A percentile compares a stretch with the other conserved stretches of the same genome.
These are phyloP conservation scores for Rhamnusium bicolor DNA, from an alignment of 2,888 invertebrate species.

Conservation along the genomic window DNA sequence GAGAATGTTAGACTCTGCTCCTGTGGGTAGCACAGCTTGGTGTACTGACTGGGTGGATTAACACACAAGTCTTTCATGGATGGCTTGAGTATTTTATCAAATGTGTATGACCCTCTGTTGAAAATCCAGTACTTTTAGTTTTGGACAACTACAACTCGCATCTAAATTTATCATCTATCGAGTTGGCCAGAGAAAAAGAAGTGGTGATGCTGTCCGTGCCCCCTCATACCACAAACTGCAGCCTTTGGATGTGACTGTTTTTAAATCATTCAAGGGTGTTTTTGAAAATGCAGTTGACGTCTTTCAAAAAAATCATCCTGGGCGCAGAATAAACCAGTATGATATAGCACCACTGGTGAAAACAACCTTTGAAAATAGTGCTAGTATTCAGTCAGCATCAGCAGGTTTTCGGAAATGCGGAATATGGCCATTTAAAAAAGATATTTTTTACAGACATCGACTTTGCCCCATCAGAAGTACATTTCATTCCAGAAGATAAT, in stretches of 20 bases:
- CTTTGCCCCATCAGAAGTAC: background rate
- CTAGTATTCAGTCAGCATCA: background rate
- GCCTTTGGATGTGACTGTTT: background rate
- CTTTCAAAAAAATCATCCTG: background rate
- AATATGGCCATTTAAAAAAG: background rate
- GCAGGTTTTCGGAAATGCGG: background rate
- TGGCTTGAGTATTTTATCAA: background rate
- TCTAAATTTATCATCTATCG: too few relatives aligned
- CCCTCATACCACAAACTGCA: background rate
- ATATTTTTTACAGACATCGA: background rate
- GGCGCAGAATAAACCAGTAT: background rate
- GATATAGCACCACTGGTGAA: background rate
- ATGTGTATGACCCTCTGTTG: too few relatives aligned
- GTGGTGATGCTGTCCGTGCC: background rate
- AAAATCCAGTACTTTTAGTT: too few relatives aligned
- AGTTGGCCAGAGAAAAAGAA: background rate
- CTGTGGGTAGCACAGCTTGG: background rate
- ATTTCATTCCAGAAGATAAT: background rate
- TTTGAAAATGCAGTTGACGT: too few relatives aligned
- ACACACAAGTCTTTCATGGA: background rate
- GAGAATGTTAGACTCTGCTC: background rate
- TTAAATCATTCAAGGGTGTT: too few relatives aligned
- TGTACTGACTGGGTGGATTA: conserved; percentile 1
- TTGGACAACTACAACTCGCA: too few relatives aligned
- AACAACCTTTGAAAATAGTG: background rate